Conservation (phyloP, 2,113 vertebrate genomes). For the Balaeniceps rex region DNA sequence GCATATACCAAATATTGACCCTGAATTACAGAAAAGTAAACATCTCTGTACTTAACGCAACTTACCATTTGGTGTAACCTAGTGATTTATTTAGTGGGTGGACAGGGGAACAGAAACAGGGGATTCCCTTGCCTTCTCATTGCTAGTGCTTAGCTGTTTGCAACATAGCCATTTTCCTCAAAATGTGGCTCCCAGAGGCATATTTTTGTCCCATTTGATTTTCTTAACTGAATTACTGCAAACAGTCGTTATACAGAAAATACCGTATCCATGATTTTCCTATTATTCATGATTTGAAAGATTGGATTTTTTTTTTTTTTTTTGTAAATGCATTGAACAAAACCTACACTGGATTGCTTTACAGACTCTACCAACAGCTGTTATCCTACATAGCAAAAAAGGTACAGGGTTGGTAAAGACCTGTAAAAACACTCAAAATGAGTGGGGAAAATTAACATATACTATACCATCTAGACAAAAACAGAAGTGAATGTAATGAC, state of each 20-base stretch:
- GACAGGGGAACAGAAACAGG: constrained; percentile 27
- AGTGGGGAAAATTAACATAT: background rate
- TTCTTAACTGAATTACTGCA: background rate
- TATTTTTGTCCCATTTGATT: background rate
- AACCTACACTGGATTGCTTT: background rate
- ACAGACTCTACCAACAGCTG: background rate
- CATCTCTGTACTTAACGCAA: background rate
- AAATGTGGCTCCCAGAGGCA: background rate
- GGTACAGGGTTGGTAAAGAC: background rate
- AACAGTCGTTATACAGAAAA: background rate
- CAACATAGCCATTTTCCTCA: background rate
- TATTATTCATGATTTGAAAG: background rate
- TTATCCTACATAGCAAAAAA: background rate
- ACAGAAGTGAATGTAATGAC: background rate
- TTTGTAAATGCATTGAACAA: background rate
- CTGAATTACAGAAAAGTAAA: background rate
- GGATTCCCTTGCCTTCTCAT: constrained; percentile 43
- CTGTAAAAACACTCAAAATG: background rate
- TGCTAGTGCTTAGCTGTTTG: background rate
- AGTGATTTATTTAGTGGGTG: background rate
- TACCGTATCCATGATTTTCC: background rate
- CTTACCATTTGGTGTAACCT: background rate
- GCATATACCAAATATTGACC: background rate
- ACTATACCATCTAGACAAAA: background rate
- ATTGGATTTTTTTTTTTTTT: background rate